Evolutionary conservation across 2,113 vertebrate genomes (phyloP).

Genomic region (Mustela nigripes): DNA sequence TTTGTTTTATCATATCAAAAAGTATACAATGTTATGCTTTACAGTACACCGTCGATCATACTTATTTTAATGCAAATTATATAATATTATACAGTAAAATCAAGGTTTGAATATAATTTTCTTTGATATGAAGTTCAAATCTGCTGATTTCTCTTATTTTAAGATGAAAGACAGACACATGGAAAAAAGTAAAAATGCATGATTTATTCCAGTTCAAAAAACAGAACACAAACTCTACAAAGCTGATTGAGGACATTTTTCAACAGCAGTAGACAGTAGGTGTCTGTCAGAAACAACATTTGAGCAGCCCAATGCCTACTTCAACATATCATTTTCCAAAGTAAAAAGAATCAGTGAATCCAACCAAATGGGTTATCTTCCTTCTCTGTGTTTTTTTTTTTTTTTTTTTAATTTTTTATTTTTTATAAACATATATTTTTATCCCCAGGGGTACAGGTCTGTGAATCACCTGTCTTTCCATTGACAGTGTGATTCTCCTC

Average conservation of each 20-base stretch:
- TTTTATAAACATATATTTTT: no score
- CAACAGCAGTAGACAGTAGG: neutral
- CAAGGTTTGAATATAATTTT: neutral
- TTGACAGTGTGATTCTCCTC: neutral
- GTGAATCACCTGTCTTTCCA: neutral
- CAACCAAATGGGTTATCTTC: neutral
- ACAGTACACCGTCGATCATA: neutral
- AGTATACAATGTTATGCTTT: neutral
- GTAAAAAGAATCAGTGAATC: conserved; percentile 38
- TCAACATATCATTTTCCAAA: neutral
- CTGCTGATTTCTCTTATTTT: neutral
- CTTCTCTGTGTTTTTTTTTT: no score
- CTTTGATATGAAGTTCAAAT: neutral
- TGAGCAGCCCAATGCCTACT: neutral
- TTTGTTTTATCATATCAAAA: neutral
- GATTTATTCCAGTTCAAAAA: neutral
- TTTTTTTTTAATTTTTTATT: no score
- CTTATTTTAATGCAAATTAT: neutral
- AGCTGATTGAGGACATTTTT: neutral
- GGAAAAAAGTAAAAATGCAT: neutral
- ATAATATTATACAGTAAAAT: neutral
- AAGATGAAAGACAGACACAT: neutral
- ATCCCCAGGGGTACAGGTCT: no score
- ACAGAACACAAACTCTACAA: neutral
- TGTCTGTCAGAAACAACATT: neutral